Percentiles rank a stretch among this genome's conserved stretches.
Evolutionary conservation across 2,797 vertebrate genomes (phyloP).

Genomic region (Pantherophis vulpinus): DNA sequence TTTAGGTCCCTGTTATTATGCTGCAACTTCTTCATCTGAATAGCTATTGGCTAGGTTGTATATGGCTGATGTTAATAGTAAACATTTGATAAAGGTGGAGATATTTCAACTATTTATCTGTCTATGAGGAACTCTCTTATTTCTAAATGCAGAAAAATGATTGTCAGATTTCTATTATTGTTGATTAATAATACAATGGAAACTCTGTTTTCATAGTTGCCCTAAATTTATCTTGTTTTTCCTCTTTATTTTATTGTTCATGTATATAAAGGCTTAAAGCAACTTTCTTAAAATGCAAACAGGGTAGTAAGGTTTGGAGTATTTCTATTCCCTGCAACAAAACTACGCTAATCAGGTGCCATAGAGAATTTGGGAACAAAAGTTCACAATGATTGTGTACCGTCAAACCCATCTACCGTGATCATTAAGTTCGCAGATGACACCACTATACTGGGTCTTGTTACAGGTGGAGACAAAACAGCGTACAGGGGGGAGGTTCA

Average conservation of each 20-base stretch:
- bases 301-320: neutral
- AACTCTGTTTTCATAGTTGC: neutral
- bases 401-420: too few relatives aligned
- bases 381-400: neutral
- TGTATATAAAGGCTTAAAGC: neutral
- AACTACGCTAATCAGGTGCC: neutral
- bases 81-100: neutral
- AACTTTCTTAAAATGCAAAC: neutral
- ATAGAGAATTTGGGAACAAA: neutral
- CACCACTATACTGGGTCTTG: too few relatives aligned
- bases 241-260: neutral
- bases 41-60: neutral
- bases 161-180: neutral
- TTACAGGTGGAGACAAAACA: too few relatives aligned
- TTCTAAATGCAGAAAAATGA: neutral
- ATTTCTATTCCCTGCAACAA: neutral
- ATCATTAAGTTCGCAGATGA: too few relatives aligned
- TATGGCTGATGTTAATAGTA: neutral
- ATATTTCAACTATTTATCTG: neutral
- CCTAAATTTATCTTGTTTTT: neutral
- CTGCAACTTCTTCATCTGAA: neutral
- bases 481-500: too few relatives aligned
- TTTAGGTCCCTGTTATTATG: neutral
- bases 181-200: neutral
- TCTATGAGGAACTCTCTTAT: neutral